Conservation (phyloP, 2,113 vertebrate genomes). For the Marcusenius ussheri region DNA sequence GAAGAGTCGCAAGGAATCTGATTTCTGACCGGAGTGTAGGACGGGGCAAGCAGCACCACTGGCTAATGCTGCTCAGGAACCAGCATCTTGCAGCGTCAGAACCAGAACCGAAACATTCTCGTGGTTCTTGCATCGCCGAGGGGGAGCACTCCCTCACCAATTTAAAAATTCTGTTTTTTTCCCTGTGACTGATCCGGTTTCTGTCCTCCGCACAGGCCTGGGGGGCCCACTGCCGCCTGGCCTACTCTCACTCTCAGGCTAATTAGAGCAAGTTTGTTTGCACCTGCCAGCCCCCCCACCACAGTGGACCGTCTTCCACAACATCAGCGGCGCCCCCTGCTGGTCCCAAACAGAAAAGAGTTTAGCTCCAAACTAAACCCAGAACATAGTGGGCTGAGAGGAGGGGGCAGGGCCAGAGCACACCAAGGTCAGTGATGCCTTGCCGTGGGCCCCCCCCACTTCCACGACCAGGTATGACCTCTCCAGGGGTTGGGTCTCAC, state of each 20-base stretch:
- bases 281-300: background rate
- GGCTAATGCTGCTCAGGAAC: background rate
- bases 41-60: slow-evolving; percentile 22
- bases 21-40: slow-evolving; percentile 17
- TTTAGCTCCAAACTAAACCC: background rate
- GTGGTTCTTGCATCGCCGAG: background rate
- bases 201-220: background rate
- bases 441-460: background rate
- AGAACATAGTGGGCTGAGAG: background rate
- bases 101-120: background rate
- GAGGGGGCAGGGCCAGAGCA: background rate
- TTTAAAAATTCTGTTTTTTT: background rate
- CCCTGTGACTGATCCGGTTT: background rate
- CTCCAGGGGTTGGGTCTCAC: slow-evolving; percentile 55
- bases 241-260: background rate
- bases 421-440: background rate
- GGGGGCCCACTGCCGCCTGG: background rate
- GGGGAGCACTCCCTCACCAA: background rate
- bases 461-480: slow-evolving; percentile 54
- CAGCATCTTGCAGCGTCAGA: background rate
- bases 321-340: background rate
- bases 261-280: background rate
- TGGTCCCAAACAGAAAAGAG: background rate
- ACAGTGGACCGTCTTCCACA: background rate
- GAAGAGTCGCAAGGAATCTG: slow-evolving; percentile 41